Conservation (phyloP, 2,888 invertebrate species). For the Nematopogon swammerdamellus region DNA sequence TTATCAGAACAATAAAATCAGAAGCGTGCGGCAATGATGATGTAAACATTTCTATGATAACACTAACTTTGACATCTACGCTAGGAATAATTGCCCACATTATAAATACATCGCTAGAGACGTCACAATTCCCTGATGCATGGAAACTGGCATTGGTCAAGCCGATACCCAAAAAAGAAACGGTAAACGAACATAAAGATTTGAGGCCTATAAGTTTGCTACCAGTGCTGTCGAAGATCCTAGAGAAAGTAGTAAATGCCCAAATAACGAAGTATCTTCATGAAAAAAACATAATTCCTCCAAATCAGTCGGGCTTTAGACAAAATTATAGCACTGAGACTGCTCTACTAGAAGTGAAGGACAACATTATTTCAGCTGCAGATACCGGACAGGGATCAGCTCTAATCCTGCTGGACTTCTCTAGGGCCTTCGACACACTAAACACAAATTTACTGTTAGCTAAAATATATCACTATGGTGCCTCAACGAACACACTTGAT, state of each 20-base stretch:
- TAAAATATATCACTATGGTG: background rate
- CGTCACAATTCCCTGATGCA: background rate
- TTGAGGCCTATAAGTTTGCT: background rate
- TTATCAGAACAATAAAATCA: background rate
- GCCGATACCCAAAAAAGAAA: background rate
- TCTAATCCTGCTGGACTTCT: background rate
- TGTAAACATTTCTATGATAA: background rate
- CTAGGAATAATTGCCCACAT: background rate
- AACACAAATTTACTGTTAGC: background rate
- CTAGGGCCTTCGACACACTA: background rate
- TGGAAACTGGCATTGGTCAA: background rate
- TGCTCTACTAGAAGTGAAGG: background rate
- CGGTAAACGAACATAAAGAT: background rate
- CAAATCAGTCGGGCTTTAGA: background rate
- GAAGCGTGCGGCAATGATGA: background rate
- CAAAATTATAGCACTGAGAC: background rate
- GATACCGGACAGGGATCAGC: background rate
- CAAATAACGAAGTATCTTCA: background rate
- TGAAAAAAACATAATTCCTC: background rate
- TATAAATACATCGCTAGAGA: background rate
- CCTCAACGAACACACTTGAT: background rate
- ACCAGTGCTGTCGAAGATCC: background rate
- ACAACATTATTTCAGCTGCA: background rate
- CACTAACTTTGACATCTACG: background rate
- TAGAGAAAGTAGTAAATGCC: background rate